Evolutionary conservation across 2,113 vertebrate genomes (phyloP), one percentile per base, ranked within the genome.

Genomic region (Pygoscelis antarcticus): DNA sequence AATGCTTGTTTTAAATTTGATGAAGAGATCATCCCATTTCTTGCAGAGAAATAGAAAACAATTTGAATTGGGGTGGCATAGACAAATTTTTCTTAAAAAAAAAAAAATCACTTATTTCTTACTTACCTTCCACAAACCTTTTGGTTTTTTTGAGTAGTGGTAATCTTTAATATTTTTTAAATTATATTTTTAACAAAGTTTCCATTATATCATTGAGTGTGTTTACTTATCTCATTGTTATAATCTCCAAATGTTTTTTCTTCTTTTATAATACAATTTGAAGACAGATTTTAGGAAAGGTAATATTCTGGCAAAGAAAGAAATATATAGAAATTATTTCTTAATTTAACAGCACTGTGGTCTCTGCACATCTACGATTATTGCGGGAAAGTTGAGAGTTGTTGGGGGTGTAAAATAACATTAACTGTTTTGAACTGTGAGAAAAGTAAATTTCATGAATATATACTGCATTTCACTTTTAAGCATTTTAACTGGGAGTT

Each of bases 381-480:
- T 3, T 46, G 64, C 4, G 23, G 9, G 10, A 47, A 87, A 34
- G 30, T 3, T 77, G 29, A 57, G 36, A 54, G 18, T 47, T 68
- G 4, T 9, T 62, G 9, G 13, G 13, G 6, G 3, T 0, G 1
- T 55, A n/a, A 42, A 51, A 51, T 38, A 42, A 4, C 12, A 38
- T 47, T 23, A 69, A 38, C 19, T 34, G 10, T 47, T 92, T 79
- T 64, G 18, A 84, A 44, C 40, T 54, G 27, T 51, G 14, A 65
- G 5, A 75, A 83, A 64, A 57, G n/a, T 66, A 32, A 29, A 62
- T 58, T 78, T 71, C 13, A 9, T 27, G 6, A 57, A 47, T 11
- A 17, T 27, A 22, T 7, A 44, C 23, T 64, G 12, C 5, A 62
- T 60, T 25, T 94, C 42, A 51, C 8, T 46, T 46, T 38, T 29